Conservation (phyloP, 1,140 invertebrate genomes). For the Cotesia glomerata region DNA sequence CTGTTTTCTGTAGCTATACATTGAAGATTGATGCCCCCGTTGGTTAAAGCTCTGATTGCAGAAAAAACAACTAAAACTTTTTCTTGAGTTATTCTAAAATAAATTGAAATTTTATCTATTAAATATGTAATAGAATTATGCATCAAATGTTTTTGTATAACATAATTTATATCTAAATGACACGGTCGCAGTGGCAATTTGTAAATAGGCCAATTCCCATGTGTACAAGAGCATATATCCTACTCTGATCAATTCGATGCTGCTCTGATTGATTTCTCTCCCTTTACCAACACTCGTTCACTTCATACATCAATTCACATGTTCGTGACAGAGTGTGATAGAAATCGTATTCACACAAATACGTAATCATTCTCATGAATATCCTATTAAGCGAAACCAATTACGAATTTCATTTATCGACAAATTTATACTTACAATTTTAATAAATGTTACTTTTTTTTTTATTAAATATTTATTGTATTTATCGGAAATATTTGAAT, state of each 20-base stretch:
- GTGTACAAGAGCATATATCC: neutral
- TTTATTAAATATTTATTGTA: too few relatives aligned
- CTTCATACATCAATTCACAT: neutral
- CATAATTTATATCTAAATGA: neutral
- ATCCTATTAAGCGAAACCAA: constrained; percentile 30
- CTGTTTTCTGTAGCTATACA: too few relatives aligned
- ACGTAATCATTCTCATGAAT: constrained; percentile 10
- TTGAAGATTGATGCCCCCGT: too few relatives aligned
- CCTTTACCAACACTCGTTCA: neutral
- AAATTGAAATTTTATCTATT: too few relatives aligned
- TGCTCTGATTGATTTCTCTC: constrained; percentile 17
- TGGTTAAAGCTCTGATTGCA: too few relatives aligned
- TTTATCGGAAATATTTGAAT: too few relatives aligned
- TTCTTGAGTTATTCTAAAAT: too few relatives aligned
- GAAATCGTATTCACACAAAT: constrained; percentile 5
- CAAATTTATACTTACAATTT: neutral
- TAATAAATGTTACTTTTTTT: too few relatives aligned
- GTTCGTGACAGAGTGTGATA: neutral
- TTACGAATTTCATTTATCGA: constrained; percentile 21
- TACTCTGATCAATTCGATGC: neutral
- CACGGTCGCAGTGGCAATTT: neutral
- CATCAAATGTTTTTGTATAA: neutral
- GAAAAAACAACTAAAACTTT: too few relatives aligned
- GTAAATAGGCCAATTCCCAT: constrained; percentile 10
- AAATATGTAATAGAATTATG: neutral